Base-by-base conservation (phyloP, 64 coral and sea anemone species). In the Porites australiensis region DNA sequence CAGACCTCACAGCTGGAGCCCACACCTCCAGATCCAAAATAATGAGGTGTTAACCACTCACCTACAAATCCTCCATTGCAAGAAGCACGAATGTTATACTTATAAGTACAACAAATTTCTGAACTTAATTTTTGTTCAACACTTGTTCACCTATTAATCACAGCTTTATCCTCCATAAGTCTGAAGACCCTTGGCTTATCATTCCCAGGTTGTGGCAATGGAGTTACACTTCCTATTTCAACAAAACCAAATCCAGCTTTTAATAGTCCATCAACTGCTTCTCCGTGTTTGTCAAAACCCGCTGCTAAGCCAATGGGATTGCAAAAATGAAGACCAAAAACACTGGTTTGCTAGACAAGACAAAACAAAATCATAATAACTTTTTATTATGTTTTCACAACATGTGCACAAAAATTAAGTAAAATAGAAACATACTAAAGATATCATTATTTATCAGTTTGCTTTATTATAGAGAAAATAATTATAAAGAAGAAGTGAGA, bases 201-300 rank as follows among this genome's bases (percentile, higher is more conserved):
- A 89, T 99, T 99, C 8, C 98, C 98, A 59, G 22, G 43, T 72
- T 99, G 98, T 16, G 98, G 94, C 20, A 90, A 22, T 12, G 98
- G 98, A 11, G 98, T 99, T 64, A 99, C 75, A 68, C 98, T 99
- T 37, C 98, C 98, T 20, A 99, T 76, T 73, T 99, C 98, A 10
- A 99, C 94, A 94, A 99, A 99, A n/a, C 98, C 98, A 96, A 99
- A 99, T 12, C 98, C 98, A 37, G 80, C 83, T 77, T 99, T 96
- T 13, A 96, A 61, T 66, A 99, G 71, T 43, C 98, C 98, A 64
- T 92, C 83, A 1, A 99, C 94, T 89, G 94, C 94, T 86, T 99
- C 98, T 6, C 91, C 98, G 80, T 99, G 94, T 58, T 99, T 99
- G 58, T 99, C 98, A 96, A 99, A 99, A 18, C 98, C 98, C 68